Evolutionary conservation across 2,113 vertebrate genomes (phyloP).

Genomic region (Malurus alboscapulatus): DNA sequence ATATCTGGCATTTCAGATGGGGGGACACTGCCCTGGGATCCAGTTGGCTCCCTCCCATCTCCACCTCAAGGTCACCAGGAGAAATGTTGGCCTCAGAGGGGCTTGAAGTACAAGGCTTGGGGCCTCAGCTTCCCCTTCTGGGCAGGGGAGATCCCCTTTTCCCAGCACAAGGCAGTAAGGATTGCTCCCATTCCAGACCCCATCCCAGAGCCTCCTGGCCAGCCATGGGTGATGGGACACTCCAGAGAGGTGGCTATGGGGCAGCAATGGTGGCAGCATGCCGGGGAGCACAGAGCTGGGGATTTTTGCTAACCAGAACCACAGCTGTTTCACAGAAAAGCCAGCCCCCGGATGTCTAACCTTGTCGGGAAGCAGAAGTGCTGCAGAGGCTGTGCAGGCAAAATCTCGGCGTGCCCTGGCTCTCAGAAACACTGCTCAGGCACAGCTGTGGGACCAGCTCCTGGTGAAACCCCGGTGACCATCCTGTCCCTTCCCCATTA

Average conservation of each 20-base stretch:
- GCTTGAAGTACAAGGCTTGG: neutral
- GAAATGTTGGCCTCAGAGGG: fast-evolving
- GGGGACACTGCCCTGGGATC: neutral
- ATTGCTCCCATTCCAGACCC: neutral
- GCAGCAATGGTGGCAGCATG: fast-evolving
- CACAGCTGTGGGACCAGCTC: neutral
- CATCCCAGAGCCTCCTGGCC: fast-evolving
- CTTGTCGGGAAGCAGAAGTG: neutral
- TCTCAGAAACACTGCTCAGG: neutral
- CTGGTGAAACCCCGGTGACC: neutral
- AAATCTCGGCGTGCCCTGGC: neutral
- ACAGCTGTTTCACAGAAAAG: neutral
- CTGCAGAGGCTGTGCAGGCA: neutral
- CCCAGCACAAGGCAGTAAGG: fast-evolving
- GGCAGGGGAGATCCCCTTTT: neutral
- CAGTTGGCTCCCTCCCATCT: neutral
- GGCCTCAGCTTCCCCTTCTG: neutral
- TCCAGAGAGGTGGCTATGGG: fast-evolving
- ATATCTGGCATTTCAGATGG: neutral
- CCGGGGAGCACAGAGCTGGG: neutral
- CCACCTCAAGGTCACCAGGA: neutral
- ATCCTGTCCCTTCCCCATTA: neutral
- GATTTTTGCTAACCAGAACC: neutral
- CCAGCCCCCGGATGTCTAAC: neutral
- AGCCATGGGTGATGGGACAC: fast-evolving